Evolutionary conservation across 2,797 vertebrate species (phyloP).

Genomic region (Phrynocephalus forsythii): DNA sequence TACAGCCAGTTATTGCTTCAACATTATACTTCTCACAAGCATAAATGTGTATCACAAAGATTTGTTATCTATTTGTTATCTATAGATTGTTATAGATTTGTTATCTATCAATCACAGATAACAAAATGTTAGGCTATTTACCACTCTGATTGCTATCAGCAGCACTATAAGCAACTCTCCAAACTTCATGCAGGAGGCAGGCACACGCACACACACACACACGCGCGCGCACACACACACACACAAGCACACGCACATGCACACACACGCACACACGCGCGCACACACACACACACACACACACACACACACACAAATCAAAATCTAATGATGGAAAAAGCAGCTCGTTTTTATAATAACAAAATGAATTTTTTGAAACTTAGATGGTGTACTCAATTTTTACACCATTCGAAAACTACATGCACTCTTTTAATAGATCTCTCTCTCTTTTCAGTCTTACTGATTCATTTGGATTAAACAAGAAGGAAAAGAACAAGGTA

Average conservation of each 20-base stretch:
- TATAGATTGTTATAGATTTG: too few relatives aligned
- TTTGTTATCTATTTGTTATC: too few relatives aligned
- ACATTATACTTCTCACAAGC: neutral
- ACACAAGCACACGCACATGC: too few relatives aligned
- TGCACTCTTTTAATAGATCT: neutral
- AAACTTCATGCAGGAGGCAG: too few relatives aligned
- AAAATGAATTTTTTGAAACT: constrained; percentile 1
- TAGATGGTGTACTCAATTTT: neutral
- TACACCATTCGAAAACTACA: neutral
- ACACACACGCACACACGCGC: too few relatives aligned
- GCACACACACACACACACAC: too few relatives aligned
- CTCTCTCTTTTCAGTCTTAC: neutral
- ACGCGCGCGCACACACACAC: too few relatives aligned
- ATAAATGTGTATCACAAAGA: neutral
- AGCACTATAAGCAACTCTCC: too few relatives aligned
- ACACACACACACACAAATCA: too few relatives aligned
- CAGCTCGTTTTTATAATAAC: neutral
- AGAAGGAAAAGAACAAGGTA: neutral
- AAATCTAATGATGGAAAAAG: constrained; percentile 33
- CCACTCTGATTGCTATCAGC: neutral
- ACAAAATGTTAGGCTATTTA: neutral
- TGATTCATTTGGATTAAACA: neutral
- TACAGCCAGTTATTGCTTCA: constrained; percentile 17
- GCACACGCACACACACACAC: too few relatives aligned
- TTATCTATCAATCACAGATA: constrained; percentile 8